A percentile compares a stretch with the other conserved stretches of the same genome.
Conservation (phyloP, 2,113 vertebrate genomes). For the Zosterops japonicus region DNA sequence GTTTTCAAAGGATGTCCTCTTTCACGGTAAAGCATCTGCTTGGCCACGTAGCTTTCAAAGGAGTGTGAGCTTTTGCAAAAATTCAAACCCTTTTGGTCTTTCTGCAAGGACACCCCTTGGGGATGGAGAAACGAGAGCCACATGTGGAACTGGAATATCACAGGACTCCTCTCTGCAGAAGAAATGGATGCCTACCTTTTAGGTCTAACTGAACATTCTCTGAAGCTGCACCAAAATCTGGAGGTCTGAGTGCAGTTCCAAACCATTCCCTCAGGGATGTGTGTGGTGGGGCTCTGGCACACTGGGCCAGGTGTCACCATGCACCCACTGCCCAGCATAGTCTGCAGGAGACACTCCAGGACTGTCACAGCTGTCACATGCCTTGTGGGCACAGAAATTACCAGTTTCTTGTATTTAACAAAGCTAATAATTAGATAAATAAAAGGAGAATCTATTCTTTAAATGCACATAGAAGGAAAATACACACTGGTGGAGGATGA, state of each 20-base stretch:
- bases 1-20: conserved; percentile 51
- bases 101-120: background rate
- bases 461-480: background rate
- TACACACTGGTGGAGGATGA: background rate
- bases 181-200: background rate
- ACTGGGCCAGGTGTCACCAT: rapidly evolving
- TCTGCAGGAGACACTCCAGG: background rate
- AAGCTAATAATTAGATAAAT: background rate
- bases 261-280: background rate
- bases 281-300: background rate
- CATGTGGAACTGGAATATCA: background rate
- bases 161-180: background rate
- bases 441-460: background rate
- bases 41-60: background rate
- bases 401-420: background rate
- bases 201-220: background rate
- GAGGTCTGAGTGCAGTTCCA: background rate
- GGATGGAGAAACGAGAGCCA: conserved; percentile 26
- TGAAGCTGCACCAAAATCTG: background rate
- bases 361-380: background rate
- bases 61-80: background rate
- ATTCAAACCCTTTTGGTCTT: background rate
- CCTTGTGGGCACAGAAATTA: background rate
- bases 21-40: conserved; percentile 50
- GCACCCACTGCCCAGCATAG: background rate